Conservation (phyloP, 1,140 invertebrate genomes). For the Zaprionus camerounensis region DNA sequence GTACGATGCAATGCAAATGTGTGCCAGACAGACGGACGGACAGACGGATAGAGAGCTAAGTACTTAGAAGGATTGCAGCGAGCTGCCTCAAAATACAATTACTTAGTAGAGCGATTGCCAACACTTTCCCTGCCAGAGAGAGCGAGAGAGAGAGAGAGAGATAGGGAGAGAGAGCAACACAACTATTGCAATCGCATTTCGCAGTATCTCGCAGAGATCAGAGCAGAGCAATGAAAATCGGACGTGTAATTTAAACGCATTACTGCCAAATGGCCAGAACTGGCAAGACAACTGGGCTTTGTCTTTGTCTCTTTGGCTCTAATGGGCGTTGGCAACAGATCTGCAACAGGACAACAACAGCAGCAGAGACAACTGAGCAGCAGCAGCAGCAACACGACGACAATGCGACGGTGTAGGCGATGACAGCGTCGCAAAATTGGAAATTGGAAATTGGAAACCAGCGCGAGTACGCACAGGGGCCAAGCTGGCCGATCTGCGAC, state of each 20-base stretch:
- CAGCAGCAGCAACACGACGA: conserved; percentile 41
- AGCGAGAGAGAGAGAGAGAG: background rate
- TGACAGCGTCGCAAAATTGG: conserved; percentile 60
- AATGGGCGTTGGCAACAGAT: conserved; percentile 70
- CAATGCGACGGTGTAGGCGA: conserved; percentile 64
- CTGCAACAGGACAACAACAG: conserved; percentile 31
- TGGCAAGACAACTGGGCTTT: conserved; percentile 9
- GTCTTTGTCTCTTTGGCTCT: conserved; percentile 43
- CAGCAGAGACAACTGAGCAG: conserved; percentile 15
- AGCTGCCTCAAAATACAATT: conserved; percentile 52
- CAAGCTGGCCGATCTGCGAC: conserved; percentile 41
- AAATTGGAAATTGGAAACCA: conserved; percentile 53
- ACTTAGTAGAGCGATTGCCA: conserved; percentile 63
- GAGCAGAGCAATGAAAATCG: conserved; percentile 67
- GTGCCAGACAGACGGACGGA: conserved; percentile 43
- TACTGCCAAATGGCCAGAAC: conserved; percentile 58
- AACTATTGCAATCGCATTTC: conserved; percentile 24
- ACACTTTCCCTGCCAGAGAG: conserved; percentile 66
- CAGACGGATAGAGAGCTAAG: conserved; percentile 14
- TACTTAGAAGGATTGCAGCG: conserved; percentile 62
- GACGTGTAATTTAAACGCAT: conserved; percentile 78
- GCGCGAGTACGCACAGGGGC: conserved; percentile 35
- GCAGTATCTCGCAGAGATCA: conserved; percentile 50
- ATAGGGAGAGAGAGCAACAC: conserved; percentile 7
- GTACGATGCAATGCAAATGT: conserved; percentile 66